These are phyloP conservation scores for Nanorana parkeri DNA, from an alignment of 2,113 vertebrate genomes.

Conservation along the genomic window DNA sequence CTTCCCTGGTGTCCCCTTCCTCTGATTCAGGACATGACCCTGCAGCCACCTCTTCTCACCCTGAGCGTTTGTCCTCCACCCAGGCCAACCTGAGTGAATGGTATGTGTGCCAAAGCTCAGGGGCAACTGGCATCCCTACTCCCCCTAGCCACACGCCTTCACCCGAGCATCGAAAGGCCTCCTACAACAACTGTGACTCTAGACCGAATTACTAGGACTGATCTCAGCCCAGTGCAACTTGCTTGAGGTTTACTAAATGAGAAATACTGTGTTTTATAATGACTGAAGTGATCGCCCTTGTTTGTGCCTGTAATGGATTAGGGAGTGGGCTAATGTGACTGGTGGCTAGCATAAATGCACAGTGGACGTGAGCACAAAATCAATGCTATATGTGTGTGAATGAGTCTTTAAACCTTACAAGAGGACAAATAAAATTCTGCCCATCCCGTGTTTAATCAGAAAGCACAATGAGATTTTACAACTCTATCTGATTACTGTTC, in stretches of 20 bases:
- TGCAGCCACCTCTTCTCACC: constrained; percentile 75
- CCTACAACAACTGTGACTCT: constrained; percentile 70
- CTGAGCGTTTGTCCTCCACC: constrained; percentile 78
- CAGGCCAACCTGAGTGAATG: constrained; percentile 94
- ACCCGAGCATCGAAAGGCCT: constrained; percentile 72
- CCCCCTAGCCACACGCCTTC: constrained; percentile 75
- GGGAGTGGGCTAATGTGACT: neutral
- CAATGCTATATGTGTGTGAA: constrained; percentile 1
- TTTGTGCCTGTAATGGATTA: neutral
- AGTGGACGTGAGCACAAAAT: constrained; percentile 9
- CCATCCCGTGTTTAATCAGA: neutral
- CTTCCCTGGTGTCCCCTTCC: constrained; percentile 89
- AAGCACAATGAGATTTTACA: constrained; percentile 19
- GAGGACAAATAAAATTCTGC: neutral
- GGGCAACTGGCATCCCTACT: constrained; percentile 75
- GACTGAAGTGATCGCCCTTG: constrained; percentile 21
- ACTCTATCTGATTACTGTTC: constrained; percentile 40
- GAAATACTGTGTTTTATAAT: constrained; percentile 33
- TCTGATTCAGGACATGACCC: constrained; percentile 90
- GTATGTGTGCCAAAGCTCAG: constrained; percentile 92
- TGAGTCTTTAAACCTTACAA: neutral
- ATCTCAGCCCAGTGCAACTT: neutral
- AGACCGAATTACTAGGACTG: constrained; percentile 71
- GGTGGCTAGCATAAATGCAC: neutral
- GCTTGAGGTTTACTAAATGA: neutral